Percentiles rank a stretch among this genome's conserved stretches.
These are phyloP conservation scores for Drosophila bifasciata DNA, from an alignment of 1,140 invertebrate species.

Conservation along the genomic window DNA sequence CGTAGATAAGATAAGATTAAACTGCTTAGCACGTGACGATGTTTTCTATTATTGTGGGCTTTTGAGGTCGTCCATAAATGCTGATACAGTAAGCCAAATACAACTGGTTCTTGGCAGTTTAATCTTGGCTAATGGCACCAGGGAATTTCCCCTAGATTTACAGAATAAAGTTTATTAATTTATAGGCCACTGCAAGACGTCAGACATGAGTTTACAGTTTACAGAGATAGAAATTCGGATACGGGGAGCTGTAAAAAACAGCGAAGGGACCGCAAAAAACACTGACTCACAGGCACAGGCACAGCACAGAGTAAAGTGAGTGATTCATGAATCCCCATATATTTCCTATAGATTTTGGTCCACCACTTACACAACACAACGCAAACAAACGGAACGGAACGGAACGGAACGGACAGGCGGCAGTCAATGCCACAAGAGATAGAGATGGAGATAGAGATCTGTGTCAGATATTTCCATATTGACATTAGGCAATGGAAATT, in stretches of 20 bases:
- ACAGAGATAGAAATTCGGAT: no score
- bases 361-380: no score
- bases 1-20: conserved; percentile 34
- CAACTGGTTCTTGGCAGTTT: conserved; percentile 28
- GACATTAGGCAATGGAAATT: conserved; percentile 59
- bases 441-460: conserved; percentile 44
- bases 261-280: no score
- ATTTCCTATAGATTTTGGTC: no score
- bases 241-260: no score
- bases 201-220: background rate
- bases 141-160: conserved; percentile 4
- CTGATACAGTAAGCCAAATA: conserved; percentile 35
- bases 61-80: conserved; percentile 15
- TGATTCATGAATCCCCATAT: no score
- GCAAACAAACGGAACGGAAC: no score
- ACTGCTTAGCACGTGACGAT: conserved; percentile 23
- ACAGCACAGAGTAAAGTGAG: no score
- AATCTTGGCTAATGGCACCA: background rate
- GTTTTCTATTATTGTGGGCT: conserved; percentile 26
- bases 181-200: background rate
- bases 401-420: background rate
- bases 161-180: conserved; percentile 10
- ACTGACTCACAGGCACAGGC: no score
- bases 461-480: conserved; percentile 68
- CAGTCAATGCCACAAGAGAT: conserved; percentile 58